Percentiles rank a stretch among this genome's conserved stretches.
phyloP scores from a whole-genome alignment of 2,797 vertebrate genomes.

The Cuniculus paca region DNA sequence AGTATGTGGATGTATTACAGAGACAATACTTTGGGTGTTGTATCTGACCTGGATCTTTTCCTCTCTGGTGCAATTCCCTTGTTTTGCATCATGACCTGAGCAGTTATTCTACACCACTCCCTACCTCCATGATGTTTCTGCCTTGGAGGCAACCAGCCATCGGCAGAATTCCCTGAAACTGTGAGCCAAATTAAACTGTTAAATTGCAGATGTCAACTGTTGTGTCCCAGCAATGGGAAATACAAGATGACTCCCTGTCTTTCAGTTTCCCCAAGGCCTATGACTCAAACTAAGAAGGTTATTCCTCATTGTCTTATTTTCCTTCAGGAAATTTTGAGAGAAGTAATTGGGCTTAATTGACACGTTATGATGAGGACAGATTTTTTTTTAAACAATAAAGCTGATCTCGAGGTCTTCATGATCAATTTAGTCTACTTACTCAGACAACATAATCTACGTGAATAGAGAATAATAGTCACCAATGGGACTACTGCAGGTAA shows the following conservation, averaged over 20 bases:
- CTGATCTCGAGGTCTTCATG: background rate
- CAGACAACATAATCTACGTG: background rate
- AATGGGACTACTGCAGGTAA: background rate
- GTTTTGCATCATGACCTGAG: background rate
- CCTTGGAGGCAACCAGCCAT: fast-evolving
- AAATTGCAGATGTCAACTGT: background rate
- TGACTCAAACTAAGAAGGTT: background rate
- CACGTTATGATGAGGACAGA: background rate
- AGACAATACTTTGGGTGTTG: background rate
- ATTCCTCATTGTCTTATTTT: background rate
- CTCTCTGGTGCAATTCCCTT: background rate
- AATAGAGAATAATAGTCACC: background rate
- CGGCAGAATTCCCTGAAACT: background rate
- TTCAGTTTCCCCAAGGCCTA: background rate
- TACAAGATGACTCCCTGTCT: background rate
- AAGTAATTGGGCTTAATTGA: background rate
- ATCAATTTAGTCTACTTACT: background rate
- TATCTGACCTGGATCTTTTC: background rate
- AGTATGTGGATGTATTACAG: background rate
- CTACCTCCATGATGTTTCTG: too few species aligned
- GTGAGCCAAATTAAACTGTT: background rate
- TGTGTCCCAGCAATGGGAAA: background rate
- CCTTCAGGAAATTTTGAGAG: background rate
- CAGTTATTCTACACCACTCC: too few species aligned
- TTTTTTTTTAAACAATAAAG: background rate